Evolutionary conservation across 2,113 vertebrate species (phyloP).

Genomic region (Agapornis roseicollis): DNA sequence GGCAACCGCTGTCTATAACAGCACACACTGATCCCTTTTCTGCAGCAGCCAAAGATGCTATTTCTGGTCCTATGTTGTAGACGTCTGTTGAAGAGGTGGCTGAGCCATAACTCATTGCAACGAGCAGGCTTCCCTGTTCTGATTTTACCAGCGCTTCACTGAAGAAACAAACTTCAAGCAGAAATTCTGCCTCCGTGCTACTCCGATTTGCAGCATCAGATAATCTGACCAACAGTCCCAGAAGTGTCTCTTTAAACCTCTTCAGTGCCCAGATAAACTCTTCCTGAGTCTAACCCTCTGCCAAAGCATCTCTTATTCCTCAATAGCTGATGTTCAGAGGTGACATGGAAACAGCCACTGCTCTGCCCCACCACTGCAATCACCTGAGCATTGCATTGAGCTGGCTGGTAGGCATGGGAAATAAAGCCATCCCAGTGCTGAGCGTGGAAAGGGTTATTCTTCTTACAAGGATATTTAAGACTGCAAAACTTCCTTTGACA

Average conservation of each 20-base stretch:
- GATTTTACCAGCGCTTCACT: not conserved
- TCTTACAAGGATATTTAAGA: not conserved
- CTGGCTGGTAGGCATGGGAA: not conserved
- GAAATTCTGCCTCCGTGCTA: not conserved
- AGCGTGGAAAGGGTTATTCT: conserved; percentile 36
- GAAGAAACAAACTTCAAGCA: not conserved
- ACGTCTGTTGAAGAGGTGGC: not conserved
- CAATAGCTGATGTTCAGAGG: accelerated
- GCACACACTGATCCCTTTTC: not conserved
- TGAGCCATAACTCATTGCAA: not conserved
- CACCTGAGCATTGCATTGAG: accelerated
- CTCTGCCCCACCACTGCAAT: not conserved
- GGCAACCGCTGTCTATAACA: not conserved
- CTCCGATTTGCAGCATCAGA: accelerated
- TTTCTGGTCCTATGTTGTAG: not conserved
- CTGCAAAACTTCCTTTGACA: conserved; percentile 56
- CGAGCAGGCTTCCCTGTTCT: not conserved
- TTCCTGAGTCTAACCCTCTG: not conserved
- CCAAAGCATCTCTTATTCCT: not conserved
- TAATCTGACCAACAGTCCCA: not conserved
- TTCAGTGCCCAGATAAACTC: not conserved
- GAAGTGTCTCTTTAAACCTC: not conserved
- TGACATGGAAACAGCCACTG: not conserved
- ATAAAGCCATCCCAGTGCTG: not conserved
- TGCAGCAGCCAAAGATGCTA: not conserved